These are phyloP conservation scores for Drosophila paramelanica DNA, from an alignment of 2,888 invertebrate genomes.

Conservation along the genomic window DNA sequence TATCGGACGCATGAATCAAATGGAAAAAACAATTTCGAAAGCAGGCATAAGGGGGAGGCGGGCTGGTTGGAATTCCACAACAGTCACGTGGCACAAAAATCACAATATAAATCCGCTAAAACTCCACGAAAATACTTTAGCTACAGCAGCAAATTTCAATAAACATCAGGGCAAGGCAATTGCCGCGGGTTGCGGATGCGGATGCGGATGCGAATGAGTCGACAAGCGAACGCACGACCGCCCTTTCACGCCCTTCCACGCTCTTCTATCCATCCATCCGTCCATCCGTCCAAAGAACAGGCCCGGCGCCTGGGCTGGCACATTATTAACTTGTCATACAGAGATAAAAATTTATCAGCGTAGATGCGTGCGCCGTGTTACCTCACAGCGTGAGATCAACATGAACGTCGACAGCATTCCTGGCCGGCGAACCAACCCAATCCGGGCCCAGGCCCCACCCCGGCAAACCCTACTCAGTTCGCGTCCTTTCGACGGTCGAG, in stretches of 20 bases:
- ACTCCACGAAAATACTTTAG: slow-evolving; percentile 53
- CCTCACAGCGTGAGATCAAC: slow-evolving; percentile 72
- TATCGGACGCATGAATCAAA: slow-evolving; percentile 58
- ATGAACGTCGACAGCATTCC: slow-evolving; percentile 62
- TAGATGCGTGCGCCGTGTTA: slow-evolving; percentile 66
- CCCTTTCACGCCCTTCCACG: not conserved
- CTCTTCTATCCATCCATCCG: not conserved
- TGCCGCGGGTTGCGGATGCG: slow-evolving; percentile 15
- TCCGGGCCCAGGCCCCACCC: not conserved
- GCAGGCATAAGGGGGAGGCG: not conserved
- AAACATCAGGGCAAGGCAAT: slow-evolving; percentile 40
- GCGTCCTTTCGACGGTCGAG: slow-evolving; percentile 18
- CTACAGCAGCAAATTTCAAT: slow-evolving; percentile 58
- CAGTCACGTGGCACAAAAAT: slow-evolving; percentile 74
- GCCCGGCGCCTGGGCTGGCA: slow-evolving; percentile 59
- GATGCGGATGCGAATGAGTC: slow-evolving; percentile 26
- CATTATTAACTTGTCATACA: slow-evolving; percentile 83
- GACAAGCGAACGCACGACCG: not conserved
- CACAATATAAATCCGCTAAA: slow-evolving; percentile 77
- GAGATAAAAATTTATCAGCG: slow-evolving; percentile 82
- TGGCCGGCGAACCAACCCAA: slow-evolving; percentile 1
- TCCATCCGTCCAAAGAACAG: not conserved
- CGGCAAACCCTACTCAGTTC: slow-evolving; percentile 15
- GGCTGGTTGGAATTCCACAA: slow-evolving; percentile 46
- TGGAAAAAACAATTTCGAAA: slow-evolving; percentile 60